Base-by-base conservation (phyloP, 2,888 invertebrate genomes). In the Hedya salicella region DNA sequence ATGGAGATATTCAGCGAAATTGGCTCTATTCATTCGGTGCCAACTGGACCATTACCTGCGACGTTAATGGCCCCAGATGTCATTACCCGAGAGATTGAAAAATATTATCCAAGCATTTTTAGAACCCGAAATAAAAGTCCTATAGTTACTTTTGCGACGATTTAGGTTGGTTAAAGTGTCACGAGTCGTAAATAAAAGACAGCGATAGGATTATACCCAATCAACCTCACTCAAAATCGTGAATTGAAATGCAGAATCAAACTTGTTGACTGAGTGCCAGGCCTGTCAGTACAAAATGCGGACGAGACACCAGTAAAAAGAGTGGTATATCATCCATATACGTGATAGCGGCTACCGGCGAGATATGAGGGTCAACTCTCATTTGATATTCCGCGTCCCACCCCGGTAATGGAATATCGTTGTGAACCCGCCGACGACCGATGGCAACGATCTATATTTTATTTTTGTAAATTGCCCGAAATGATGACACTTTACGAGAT, bases 341-440 rank as follows among this genome's bases (percentile, higher is more conserved):
- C 64, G 61, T 72, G 71, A 68, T 73, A 71, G 69, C 70, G 73
- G 73, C 77, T 77, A 75, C 73, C 78, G 79, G 78, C 79, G 78
- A 79, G 81, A 80, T 83, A 78, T 81, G 80, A 82, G 86, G 89
- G 87, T 87, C 85, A 83, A 75, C 78, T 78, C 85, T 86, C 87
- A 87, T 89, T 87, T 83, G 74, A 88, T 86, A 90, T 90, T 89
- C 88, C 78, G 75, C 79, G 79, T 73, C 79, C 83, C 77, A 80
- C 80, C 80, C 75, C 71, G 78, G 78, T 90, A 91, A 91, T 91
- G 91, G 91, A 89, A 91, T 88, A 90, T 85, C 86, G 88, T 74
- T 89, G 91, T 89, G 90, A 83, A 76, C 78, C 75, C 74, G 76
- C 77, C 80, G 77, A 75, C 77, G 80, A 78, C 78, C 70, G 72